Evolutionary conservation across 2,888 invertebrate species (phyloP), one percentile per base, ranked within the genome.

Genomic region (Ectemnius lituratus): DNA sequence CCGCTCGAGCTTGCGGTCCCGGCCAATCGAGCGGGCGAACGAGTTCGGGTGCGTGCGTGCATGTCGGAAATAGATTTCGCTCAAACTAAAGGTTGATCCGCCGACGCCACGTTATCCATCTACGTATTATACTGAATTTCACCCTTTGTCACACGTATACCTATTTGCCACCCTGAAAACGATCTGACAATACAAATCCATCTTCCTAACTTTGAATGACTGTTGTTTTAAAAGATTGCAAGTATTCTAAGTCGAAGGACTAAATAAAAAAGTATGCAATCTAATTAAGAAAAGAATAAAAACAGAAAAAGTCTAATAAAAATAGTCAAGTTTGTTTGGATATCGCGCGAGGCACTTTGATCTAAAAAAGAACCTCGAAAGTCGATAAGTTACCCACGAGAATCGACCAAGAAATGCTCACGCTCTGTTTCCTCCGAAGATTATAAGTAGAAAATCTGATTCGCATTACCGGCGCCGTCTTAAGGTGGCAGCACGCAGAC

Each of bases 41-140:
- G 84, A 82, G 83, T 85, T 80, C 83, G 83, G 84, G 85, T 83
- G 78, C 85, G 52, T 52, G n/a, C 52, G 52, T 81, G 83, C 77
- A 84, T 76, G 86, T 85, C 87, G 86, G 86, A 90, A 90, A 90
- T 90, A 90, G 90, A 89, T 85, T 83, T 87, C 78, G 85, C 85
- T 85, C 80, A 85, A 88, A 81, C 79, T 78, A 84, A 88, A 88
- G 84, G 83, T 87, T 86, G 83, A 86, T 77, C 83, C 73, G 73
- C 77, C 79, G 81, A 78, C 76, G 81, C 76, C 76, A 62, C 70
- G 75, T 83, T 76, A 71, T 75, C 79, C 74, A 78, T 75, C 79
- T 79, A 65, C 67, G 70, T 68, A 62, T 73, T 73, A 69, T 71
- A 59, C 70, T 71, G 70, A 67, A 73, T 70, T 79, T 77, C 60